These are phyloP conservation scores for Phoxinus dragarum DNA, from an alignment of 2,797 vertebrate genomes.

Conservation along the genomic window DNA sequence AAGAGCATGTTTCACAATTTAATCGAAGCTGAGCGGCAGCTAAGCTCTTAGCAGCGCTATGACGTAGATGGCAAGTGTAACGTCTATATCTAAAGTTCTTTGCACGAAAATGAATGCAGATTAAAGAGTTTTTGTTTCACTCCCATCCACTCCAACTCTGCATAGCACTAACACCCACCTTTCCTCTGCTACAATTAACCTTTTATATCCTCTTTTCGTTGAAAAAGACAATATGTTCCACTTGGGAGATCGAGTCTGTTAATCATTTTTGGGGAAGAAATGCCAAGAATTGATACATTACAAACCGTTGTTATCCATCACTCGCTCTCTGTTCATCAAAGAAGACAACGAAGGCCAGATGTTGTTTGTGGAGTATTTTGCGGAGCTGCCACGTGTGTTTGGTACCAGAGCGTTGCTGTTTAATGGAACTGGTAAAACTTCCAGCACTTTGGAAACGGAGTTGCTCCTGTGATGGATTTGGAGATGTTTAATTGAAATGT, in stretches of 20 bases:
- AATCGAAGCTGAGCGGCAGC: constrained; percentile 60
- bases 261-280: constrained; percentile 64
- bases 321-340: constrained; percentile 68
- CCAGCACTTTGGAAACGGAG: constrained; percentile 62
- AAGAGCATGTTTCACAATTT: constrained; percentile 55
- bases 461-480: constrained; percentile 66
- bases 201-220: constrained; percentile 60
- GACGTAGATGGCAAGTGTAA: constrained; percentile 69
- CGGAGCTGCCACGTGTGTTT: constrained; percentile 68
- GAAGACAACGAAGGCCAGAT: constrained; percentile 75
- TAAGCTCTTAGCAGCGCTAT: constrained; percentile 48
- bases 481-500: constrained; percentile 65
- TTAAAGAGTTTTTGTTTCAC: constrained; percentile 53
- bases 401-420: constrained; percentile 71
- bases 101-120: constrained; percentile 60
- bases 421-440: constrained; percentile 72
- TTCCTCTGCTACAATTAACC: constrained; percentile 58
- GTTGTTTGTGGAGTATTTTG: constrained; percentile 72
- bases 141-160: constrained; percentile 55
- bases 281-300: constrained; percentile 73
- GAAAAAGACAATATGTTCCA: constrained; percentile 56
- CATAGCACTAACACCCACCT: constrained; percentile 61
- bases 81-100: constrained; percentile 57
- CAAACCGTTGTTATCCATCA: constrained; percentile 72
- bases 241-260: constrained; percentile 68